phyloP scores from a whole-genome alignment of 1,140 invertebrate species.

The Drosophila tristis region DNA sequence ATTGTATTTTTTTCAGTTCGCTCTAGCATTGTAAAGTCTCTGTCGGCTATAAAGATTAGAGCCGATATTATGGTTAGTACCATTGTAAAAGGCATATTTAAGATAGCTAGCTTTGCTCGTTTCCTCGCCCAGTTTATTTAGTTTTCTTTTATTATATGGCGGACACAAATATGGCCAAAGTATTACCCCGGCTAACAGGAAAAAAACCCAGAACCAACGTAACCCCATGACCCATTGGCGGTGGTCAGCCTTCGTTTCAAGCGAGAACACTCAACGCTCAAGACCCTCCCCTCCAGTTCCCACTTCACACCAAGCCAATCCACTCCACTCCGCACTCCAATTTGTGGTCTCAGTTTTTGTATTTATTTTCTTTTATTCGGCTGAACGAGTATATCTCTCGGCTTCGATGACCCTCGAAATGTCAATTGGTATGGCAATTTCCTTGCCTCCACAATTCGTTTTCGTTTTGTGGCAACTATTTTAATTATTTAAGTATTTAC shows the following conservation, averaged over 20 bases:
- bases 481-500: conserved; percentile 47
- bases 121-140: conserved; percentile 35
- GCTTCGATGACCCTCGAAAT: conserved; percentile 54
- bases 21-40: conserved; percentile 46
- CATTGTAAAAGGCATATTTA: conserved; percentile 72
- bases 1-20: conserved; percentile 2
- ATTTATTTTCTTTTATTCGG: conserved; percentile 2
- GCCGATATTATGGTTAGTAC: conserved; percentile 69
- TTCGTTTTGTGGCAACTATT: conserved; percentile 18
- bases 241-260: conserved; percentile 27
- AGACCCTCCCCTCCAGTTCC: background rate
- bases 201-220: conserved; percentile 36
- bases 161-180: conserved; percentile 42
- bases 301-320: conserved; percentile 6
- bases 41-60: conserved; percentile 67
- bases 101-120: conserved; percentile 58
- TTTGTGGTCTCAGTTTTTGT: conserved; percentile 24
- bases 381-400: conserved; percentile 34
- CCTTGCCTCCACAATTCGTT: conserved; percentile 13
- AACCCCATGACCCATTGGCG: conserved; percentile 42
- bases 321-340: conserved; percentile 28
- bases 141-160: conserved; percentile 29
- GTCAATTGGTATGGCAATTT: conserved; percentile 44
- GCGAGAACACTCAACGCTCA: conserved; percentile 6
- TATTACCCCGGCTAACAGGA: conserved; percentile 21